Percentiles rank a stretch among this genome's conserved stretches.
phyloP scores from a whole-genome alignment of 2,797 vertebrate species.

The Chlorospingus flavigularis region DNA sequence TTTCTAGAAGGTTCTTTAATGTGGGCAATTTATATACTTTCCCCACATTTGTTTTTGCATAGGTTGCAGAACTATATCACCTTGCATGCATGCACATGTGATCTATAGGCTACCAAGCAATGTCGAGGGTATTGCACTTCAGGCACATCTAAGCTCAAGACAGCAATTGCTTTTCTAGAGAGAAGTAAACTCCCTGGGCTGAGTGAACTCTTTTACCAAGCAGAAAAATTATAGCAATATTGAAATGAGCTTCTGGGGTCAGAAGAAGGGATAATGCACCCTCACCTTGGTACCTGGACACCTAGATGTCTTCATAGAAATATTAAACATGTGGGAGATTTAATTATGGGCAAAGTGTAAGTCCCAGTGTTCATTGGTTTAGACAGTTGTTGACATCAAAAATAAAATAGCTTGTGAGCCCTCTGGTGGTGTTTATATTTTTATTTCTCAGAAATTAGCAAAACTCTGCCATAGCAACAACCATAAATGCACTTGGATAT shows the following conservation, averaged over 20 bases:
- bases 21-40: not conserved
- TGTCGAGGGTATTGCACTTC: not conserved
- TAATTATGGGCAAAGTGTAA: not conserved
- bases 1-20: not conserved
- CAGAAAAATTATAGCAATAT: not conserved
- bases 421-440: constrained; percentile 24
- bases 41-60: not conserved
- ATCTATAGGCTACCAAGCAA: not conserved
- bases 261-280: not conserved
- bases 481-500: not conserved
- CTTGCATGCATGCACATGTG: rapidly evolving
- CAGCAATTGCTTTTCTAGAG: not conserved
- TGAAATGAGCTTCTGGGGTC: not conserved
- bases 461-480: not conserved
- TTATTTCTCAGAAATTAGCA: not conserved
- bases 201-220: not conserved
- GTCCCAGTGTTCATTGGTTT: not conserved
- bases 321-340: not conserved
- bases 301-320: not conserved
- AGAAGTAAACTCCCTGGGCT: not conserved
- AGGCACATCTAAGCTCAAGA: not conserved
- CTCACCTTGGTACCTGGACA: not conserved
- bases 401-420: constrained; percentile 14
- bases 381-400: not conserved
- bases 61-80: not conserved